Conservation (phyloP, 2,113 vertebrate species). For the Platycercus adscitus region DNA sequence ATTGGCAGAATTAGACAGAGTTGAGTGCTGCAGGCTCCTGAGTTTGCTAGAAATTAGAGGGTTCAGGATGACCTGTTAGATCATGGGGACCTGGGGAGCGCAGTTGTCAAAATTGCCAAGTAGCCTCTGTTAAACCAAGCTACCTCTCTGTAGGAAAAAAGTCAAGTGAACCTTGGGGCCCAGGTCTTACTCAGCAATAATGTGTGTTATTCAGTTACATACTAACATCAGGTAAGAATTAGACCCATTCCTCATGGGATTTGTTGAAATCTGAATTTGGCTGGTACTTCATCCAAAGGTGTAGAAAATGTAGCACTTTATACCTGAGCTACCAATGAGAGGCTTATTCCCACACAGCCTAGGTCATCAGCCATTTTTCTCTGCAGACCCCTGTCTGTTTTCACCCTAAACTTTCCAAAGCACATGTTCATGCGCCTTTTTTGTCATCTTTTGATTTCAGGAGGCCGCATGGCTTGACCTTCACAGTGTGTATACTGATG, state of each 20-base stretch:
- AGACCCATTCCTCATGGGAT: not conserved
- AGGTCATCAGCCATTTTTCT: not conserved
- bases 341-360: not conserved
- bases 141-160: not conserved
- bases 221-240: not conserved
- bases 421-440: not conserved
- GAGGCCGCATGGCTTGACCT: accelerated
- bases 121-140: not conserved
- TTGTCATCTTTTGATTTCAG: not conserved
- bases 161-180: not conserved
- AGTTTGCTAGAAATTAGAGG: not conserved
- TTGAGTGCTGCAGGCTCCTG: not conserved
- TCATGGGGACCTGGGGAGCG: not conserved
- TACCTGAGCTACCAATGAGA: not conserved
- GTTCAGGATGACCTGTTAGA: not conserved
- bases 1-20: not conserved
- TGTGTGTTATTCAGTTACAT: not conserved
- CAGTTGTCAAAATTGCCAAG: not conserved
- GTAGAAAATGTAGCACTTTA: not conserved
- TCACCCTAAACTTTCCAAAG: not conserved
- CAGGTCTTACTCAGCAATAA: not conserved
- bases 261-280: not conserved
- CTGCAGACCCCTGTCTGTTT: not conserved
- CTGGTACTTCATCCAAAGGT: not conserved
- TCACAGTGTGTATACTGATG: accelerated